These are phyloP conservation scores for Nasonia giraulti DNA, from an alignment of 1,140 invertebrate species.

Conservation along the genomic window DNA sequence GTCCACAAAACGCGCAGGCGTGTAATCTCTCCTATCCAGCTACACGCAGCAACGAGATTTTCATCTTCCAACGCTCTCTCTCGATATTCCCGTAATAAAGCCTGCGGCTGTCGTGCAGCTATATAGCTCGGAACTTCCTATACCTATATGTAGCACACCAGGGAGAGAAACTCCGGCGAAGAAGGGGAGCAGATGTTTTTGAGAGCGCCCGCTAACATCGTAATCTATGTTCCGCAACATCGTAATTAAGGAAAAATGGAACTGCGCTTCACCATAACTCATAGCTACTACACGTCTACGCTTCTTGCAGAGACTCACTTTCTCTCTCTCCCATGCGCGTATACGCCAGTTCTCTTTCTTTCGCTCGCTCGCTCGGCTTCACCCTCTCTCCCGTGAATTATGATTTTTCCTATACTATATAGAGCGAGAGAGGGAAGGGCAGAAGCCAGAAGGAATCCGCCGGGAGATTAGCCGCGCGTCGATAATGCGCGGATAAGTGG, in stretches of 20 bases:
- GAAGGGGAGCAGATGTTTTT: conserved; percentile 74
- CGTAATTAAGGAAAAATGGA: conserved; percentile 73
- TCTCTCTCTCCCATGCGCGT: not conserved
- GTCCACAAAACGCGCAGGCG: not conserved
- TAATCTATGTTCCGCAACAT: conserved; percentile 74
- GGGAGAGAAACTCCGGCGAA: conserved; percentile 61
- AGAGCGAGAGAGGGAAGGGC: not conserved
- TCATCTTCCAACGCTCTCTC: conserved; percentile 32
- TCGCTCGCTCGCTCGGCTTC: not conserved
- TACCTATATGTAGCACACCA: too few species aligned
- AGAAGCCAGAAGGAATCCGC: conserved; percentile 6
- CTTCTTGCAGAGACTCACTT: conserved; percentile 40
- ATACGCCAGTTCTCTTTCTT: conserved; percentile 1
- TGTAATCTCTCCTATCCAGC: conserved; percentile 23
- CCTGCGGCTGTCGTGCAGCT: conserved; percentile 52
- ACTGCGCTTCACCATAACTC: conserved; percentile 55
- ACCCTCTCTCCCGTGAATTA: not conserved
- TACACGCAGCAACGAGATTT: not conserved
- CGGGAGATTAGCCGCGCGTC: not conserved
- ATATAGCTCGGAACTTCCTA: not conserved
- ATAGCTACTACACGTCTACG: not conserved
- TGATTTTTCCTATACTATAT: not conserved
- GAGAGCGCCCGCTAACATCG: conserved; percentile 70
- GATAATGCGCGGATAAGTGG: not conserved
- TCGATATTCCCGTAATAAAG: conserved; percentile 58